Base-by-base conservation (phyloP, 2,113 vertebrate species). In the Spea multiplicata region DNA sequence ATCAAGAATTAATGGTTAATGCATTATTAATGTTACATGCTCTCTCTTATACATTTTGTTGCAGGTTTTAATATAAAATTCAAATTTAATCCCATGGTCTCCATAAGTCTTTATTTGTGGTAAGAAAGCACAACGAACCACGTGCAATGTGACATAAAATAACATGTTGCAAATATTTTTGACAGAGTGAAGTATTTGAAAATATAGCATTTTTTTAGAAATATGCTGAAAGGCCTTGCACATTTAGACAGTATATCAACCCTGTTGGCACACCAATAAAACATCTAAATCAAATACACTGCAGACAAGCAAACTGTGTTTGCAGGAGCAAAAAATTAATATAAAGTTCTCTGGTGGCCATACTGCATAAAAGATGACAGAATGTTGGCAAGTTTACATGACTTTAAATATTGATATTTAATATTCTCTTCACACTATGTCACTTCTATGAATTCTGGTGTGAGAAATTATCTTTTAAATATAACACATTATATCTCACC, bases 241-340 rank as follows among this genome's bases (percentile, higher is more conserved):
- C 61, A 75, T 49, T 75, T 65, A 53, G 4, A 13, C 62, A 66
- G 61, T 75, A 66, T 44, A 50, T 75, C 73, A 75, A 66, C 16
- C 48, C n/a, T 75, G 49, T 75, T 75, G 62, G 52, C 72, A 74
- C 13, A 59, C n/a, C 46, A 74, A 74, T 74, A 65, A 74, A 74
- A 62, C 64, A 74, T 74, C 8, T 16, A 14, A 64, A n/a, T 46
- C 46, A 74, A 65, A 64, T 30, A 49, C 64, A 74, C 50, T 64
- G 46, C 59, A 74, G 55, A 62, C 72, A 65, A 74, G 72, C 30
- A 6, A 47, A 65, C 62, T 44, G 46, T 74, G 47, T 74, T 49
- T 49, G 49, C 59, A 65, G 47, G 72, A 17, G 57, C 16, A 74
- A 74, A 74, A 73, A 62, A 46, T 48, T n/a, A 8, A 46, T 49